Evolutionary conservation across 2,888 invertebrate genomes (phyloP).

Genomic region (Diadegma fenestrale): DNA sequence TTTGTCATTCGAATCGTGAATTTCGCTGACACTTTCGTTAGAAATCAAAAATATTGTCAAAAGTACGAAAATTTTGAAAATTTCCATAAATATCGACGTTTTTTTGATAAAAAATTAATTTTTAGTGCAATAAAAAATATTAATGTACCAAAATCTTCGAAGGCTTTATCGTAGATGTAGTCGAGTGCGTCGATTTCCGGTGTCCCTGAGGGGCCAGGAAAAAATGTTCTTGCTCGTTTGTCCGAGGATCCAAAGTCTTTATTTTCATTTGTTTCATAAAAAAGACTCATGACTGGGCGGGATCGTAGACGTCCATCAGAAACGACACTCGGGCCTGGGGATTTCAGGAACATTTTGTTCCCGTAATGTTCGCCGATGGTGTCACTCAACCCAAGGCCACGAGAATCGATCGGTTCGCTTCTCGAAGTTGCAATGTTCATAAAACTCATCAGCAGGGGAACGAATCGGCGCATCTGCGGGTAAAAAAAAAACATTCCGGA

Average conservation of each 20-base stretch:
- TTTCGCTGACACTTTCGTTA: too few relatives aligned
- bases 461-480: constrained; percentile 66
- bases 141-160: constrained; percentile 57
- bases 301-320: constrained; percentile 19
- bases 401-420: constrained; percentile 67
- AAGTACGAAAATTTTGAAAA: too few relatives aligned
- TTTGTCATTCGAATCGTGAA: too few relatives aligned
- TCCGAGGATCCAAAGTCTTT: constrained; percentile 40
- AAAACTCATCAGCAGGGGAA: constrained; percentile 66
- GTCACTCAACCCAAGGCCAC: constrained; percentile 9
- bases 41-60: too few relatives aligned
- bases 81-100: too few relatives aligned
- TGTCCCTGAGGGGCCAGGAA: background rate
- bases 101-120: too few relatives aligned
- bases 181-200: constrained; percentile 31
- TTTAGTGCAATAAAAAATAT: too few relatives aligned
- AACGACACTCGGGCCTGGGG: constrained; percentile 1
- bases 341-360: constrained; percentile 40
- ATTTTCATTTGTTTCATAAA: constrained; percentile 26
- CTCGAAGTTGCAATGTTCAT: constrained; percentile 66
- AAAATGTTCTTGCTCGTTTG: constrained; percentile 1
- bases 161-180: constrained; percentile 30
- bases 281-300: constrained; percentile 21
- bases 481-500: background rate
- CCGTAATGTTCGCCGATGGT: constrained; percentile 26